A percentile compares a stretch with the other conserved stretches of the same genome.
These are phyloP conservation scores for Rhodeus uyekii DNA, from an alignment of 2,797 vertebrate genomes.

Conservation along the genomic window DNA sequence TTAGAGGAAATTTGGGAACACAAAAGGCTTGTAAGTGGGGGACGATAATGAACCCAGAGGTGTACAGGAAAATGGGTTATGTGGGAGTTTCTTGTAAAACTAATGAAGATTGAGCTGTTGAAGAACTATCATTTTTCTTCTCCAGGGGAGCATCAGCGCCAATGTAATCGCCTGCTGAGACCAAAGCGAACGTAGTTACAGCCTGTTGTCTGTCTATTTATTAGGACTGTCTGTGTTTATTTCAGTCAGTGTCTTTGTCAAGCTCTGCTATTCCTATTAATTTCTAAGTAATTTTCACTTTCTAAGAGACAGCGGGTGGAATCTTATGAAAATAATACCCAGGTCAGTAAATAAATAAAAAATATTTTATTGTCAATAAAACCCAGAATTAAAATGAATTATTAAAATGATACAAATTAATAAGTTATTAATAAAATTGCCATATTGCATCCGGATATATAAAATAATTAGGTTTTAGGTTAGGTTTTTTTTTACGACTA, in stretches of 20 bases:
- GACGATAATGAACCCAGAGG: slow-evolving; percentile 10
- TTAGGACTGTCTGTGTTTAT: slow-evolving; percentile 57
- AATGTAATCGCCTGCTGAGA: slow-evolving; percentile 56
- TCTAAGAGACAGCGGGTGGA: neutral
- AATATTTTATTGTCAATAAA: too few species aligned
- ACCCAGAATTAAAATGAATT: too few species aligned
- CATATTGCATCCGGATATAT: too few species aligned
- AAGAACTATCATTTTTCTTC: slow-evolving; percentile 67
- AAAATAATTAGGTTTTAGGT: too few species aligned
- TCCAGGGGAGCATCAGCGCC: slow-evolving; percentile 64
- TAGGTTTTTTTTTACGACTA: too few species aligned
- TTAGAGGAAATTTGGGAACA: slow-evolving; percentile 51
- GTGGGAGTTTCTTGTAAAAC: slow-evolving; percentile 54
- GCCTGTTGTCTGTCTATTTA: slow-evolving; percentile 61
- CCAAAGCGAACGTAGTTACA: slow-evolving; percentile 57
- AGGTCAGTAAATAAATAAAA: too few species aligned
- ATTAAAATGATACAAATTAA: too few species aligned
- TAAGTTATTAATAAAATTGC: too few species aligned
- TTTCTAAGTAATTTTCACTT: neutral
- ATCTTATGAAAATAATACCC: neutral
- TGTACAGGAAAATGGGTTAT: slow-evolving; percentile 25
- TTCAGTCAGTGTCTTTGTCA: slow-evolving; percentile 5
- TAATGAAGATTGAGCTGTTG: slow-evolving; percentile 74
- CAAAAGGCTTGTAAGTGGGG: slow-evolving; percentile 41
- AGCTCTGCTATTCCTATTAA: neutral